Evolutionary conservation across 2,888 invertebrate species (phyloP), one percentile per base, ranked within the genome.

Genomic region (Sepiola atlantica): DNA sequence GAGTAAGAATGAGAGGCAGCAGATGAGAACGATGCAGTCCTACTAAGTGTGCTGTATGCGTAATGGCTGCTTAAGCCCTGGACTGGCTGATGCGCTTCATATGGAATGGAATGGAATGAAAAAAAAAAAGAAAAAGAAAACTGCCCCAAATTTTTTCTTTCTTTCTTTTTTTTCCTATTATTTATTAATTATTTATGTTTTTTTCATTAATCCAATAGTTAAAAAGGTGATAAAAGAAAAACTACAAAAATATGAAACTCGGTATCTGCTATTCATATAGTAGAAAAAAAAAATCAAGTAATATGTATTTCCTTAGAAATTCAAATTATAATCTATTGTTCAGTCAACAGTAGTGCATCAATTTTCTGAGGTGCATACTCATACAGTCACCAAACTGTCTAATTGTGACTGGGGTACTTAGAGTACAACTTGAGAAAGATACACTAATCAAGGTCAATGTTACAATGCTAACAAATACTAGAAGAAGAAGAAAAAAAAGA

Each of bases 21-120:
- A 77, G 77, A 77, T 16, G 77, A 77, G 77, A 77, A 77, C n/a
- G n/a, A 77, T 77, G 77, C 77, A 77, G 77, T 77, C 77, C 77
- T 77, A 77, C 77, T 77, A 77, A 77, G 77, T 77, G 77, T 77
- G 77, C 16, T 77, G 77, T 77, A 77, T 77, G 77, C 77, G 77
- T 77, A 77, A 77, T 77, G 77, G 77, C 77, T 77, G 77, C 77
- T 77, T 77, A 77, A 77, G n/a, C 77, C 77, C 77, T 77, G 77
- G 77, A 77, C 77, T 77, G 77, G 77, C 77, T 77, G 77, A 77
- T n/a, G 77, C 32, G 77, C 77, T 77, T 77, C 77, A 77, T 77
- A 77, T 77, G 77, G 77, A 77, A 77, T 77, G 77, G 77, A 77
- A 77, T 77, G 77, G 14, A 77, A 77, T 77, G 77, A 77, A 77